A percentile compares a stretch with the other conserved stretches of the same genome.
Conservation (phyloP, 2,888 invertebrate genomes). For the Drosophila kambysellisi region DNA sequence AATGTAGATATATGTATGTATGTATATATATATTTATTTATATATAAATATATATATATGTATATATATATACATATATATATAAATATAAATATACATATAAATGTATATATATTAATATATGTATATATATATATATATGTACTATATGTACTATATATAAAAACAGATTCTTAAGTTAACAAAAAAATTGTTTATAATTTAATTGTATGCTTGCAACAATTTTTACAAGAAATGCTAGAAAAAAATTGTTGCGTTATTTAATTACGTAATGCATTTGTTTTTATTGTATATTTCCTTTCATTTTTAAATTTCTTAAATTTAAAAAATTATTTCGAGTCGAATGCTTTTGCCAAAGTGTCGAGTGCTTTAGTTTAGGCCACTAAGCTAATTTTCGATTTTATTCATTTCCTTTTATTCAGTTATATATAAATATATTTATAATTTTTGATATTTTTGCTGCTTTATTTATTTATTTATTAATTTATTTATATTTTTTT, state of each 20-base stretch:
- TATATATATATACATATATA: conserved; percentile 5
- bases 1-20: conserved; percentile 31
- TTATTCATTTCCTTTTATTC: conserved; percentile 21
- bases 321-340: conserved; percentile 54
- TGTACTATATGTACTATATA: conserved; percentile 22
- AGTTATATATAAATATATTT: conserved; percentile 48
- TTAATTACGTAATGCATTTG: conserved; percentile 44
- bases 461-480: conserved; percentile 51
- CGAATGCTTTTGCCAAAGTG: conserved; percentile 60
- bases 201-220: conserved; percentile 51
- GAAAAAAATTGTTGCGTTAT: conserved; percentile 53
- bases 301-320: conserved; percentile 44
- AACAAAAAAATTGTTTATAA: conserved; percentile 54
- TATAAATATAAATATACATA: conserved; percentile 7
- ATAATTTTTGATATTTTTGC: conserved; percentile 73
- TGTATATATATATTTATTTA: conserved; percentile 10
- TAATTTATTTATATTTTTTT: conserved; percentile 25
- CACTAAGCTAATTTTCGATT: conserved; percentile 47
- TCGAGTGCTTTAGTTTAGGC: conserved; percentile 67
- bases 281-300: conserved; percentile 10
- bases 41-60: conserved; percentile 19
- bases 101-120: conserved; percentile 11
- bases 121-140: conserved; percentile 12
- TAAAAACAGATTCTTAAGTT: conserved; percentile 58
- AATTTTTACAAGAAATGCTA: conserved; percentile 65